These are phyloP conservation scores for Orientallactaga bullata DNA, from an alignment of 2,113 vertebrate species.

Conservation along the genomic window DNA sequence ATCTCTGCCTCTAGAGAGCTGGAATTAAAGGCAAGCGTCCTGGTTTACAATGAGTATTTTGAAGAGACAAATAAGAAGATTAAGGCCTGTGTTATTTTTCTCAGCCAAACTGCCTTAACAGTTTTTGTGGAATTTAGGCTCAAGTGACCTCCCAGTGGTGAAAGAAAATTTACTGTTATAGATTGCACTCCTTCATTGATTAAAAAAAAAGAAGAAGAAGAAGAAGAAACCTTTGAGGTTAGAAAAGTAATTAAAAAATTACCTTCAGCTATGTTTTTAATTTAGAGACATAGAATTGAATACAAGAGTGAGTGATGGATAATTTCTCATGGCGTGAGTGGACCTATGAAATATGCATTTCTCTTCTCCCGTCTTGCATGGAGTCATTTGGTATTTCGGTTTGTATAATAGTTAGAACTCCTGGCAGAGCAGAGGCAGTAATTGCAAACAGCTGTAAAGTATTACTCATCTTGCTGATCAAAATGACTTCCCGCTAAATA, in stretches of 20 bases:
- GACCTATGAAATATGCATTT: conserved; percentile 78
- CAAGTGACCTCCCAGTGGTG: conserved; percentile 7
- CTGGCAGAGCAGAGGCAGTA: conserved; percentile 94
- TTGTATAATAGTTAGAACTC: conserved; percentile 88
- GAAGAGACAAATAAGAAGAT: not conserved
- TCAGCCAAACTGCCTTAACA: not conserved
- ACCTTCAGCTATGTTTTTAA: conserved; percentile 54
- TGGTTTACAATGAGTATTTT: not conserved
- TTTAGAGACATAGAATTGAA: conserved; percentile 50
- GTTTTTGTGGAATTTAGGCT: not conserved
- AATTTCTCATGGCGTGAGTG: conserved; percentile 83
- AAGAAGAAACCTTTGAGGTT: not conserved
- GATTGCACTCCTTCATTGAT: not conserved
- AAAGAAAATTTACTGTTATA: not conserved
- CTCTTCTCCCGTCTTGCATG: conserved; percentile 80
- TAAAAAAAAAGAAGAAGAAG: not conserved
- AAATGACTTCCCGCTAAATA: conserved; percentile 99
- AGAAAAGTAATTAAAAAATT: conserved; percentile 53
- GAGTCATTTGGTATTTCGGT: conserved; percentile 84
- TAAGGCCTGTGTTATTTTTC: not conserved
- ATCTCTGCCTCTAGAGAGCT: not conserved
- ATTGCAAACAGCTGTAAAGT: conserved; percentile 95
- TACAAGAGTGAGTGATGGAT: conserved; percentile 64
- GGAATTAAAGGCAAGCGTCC: not conserved
- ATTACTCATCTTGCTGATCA: conserved; percentile 97